Evolutionary conservation across 2,113 vertebrate genomes (phyloP), one percentile per base, ranked within the genome.

Genomic region (Paramisgurnus dabryanus): DNA sequence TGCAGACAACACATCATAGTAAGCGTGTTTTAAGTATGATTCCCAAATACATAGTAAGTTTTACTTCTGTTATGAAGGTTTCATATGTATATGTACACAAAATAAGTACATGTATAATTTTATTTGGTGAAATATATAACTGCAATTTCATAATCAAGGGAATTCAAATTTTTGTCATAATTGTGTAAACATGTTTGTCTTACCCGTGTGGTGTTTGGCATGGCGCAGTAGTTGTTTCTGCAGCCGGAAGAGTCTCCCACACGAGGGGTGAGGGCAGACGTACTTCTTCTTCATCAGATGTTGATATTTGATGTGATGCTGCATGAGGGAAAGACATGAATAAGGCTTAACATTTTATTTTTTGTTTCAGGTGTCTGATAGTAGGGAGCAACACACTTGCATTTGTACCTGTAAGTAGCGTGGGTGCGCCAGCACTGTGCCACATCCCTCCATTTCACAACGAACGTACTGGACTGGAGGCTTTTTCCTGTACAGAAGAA

Each of bases 241-340:
- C 58, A 99, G 94, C 27, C 97, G 93, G 90, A 98, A 99, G n/a
- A 98, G 96, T 53, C 97, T 93, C 76, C 97, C 97, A 8, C 97
- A 99, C 39, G 96, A 96, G 17, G 97, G 97, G 79, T 99, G 97
- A 73, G 97, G 97, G 87, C 97, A 99, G 6, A 99, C 97, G 0
- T 98, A 99, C 82, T 99, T 99, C 89, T 99, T 99, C 93, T 98
- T 99, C 87, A 99, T 93, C 88, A 99, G 89, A 91, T 99, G 97
- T 90, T 99, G 97, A 85, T 99, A 99, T 88, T 98, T 99, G 86
- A 99, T 99, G 86, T 99, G 97, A 87, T 99, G 97, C 97, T 99
- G 85, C 18, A 78, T 88, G 40, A 84, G 45, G 27, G 79, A 75
- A 82, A n/a, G 68, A 57, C 74, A 83, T 49, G n/a, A 66, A 40